phyloP scores from a whole-genome alignment of 2,888 invertebrate genomes.

The Trachelus iudaicus region DNA sequence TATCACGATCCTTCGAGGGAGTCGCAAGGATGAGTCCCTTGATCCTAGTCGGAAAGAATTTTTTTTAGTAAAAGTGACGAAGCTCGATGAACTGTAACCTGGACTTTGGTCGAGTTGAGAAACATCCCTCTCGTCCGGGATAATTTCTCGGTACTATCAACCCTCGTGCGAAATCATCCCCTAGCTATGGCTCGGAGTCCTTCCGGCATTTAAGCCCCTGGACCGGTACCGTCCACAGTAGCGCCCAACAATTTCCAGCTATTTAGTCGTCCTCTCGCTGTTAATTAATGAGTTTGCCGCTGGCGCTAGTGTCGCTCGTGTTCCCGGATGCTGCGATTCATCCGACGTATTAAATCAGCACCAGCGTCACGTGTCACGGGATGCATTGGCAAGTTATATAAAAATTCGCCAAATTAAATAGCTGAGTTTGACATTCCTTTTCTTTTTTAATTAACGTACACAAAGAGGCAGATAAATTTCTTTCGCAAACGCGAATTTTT shows the following conservation, averaged over 20 bases:
- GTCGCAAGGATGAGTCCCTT: neutral
- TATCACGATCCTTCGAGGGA: neutral
- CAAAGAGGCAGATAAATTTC: neutral
- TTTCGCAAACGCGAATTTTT: neutral
- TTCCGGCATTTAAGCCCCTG: neutral
- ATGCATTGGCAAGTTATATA: neutral
- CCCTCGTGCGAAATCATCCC: neutral
- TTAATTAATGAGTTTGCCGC: conserved; percentile 4
- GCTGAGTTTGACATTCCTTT: neutral
- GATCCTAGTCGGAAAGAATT: neutral
- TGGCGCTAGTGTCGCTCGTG: neutral
- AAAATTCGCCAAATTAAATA: neutral
- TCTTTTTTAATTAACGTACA: neutral
- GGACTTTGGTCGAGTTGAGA: neutral
- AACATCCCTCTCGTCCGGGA: neutral
- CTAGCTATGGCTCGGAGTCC: neutral
- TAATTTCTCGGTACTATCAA: neutral
- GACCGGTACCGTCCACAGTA: neutral
- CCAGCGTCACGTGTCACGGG: too few species aligned
- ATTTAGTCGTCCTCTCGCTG: neutral
- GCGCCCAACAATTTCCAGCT: neutral
- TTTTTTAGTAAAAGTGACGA: neutral
- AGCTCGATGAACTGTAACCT: neutral
- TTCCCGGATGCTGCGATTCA: neutral
- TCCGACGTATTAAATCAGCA: neutral